phyloP scores from a whole-genome alignment of 2,113 vertebrate genomes.

The Heterocephalus glaber region DNA sequence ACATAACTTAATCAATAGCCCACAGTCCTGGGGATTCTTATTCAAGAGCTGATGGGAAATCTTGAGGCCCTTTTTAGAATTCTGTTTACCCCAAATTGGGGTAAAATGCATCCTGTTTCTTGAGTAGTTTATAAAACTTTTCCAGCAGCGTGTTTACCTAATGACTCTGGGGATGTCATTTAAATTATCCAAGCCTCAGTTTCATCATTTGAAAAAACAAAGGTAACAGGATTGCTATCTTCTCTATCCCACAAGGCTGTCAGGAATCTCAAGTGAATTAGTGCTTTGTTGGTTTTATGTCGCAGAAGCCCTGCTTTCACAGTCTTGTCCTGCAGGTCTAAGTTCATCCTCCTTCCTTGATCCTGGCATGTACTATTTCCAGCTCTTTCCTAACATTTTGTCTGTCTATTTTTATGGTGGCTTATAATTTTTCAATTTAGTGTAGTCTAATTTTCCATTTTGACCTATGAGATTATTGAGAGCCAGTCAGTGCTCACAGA shows the following conservation, averaged over 20 bases:
- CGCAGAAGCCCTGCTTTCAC: not conserved
- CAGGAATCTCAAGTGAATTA: not conserved
- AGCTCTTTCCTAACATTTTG: not conserved
- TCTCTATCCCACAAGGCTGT: not conserved
- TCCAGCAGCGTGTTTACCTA: not conserved
- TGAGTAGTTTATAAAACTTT: not conserved
- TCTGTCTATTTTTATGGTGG: slow-evolving; percentile 11
- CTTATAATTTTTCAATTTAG: slow-evolving; percentile 9
- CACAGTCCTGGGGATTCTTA: not conserved
- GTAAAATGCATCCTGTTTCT: not conserved
- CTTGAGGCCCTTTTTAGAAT: not conserved
- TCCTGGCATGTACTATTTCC: not conserved
- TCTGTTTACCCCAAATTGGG: not conserved
- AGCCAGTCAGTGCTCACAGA: not conserved
- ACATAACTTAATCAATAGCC: not conserved
- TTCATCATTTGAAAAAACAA: not conserved
- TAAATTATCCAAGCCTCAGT: slow-evolving; percentile 13
- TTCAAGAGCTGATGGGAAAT: not conserved
- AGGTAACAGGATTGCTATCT: not conserved
- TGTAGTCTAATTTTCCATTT: slow-evolving; percentile 24
- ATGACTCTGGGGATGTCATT: not conserved
- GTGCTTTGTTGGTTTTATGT: not conserved
- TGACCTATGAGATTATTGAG: not conserved
- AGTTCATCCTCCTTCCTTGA: not conserved
- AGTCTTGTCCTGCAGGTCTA: not conserved